These are phyloP conservation scores for Pseudonaja textilis DNA, from an alignment of 2,113 vertebrate genomes.

Conservation along the genomic window DNA sequence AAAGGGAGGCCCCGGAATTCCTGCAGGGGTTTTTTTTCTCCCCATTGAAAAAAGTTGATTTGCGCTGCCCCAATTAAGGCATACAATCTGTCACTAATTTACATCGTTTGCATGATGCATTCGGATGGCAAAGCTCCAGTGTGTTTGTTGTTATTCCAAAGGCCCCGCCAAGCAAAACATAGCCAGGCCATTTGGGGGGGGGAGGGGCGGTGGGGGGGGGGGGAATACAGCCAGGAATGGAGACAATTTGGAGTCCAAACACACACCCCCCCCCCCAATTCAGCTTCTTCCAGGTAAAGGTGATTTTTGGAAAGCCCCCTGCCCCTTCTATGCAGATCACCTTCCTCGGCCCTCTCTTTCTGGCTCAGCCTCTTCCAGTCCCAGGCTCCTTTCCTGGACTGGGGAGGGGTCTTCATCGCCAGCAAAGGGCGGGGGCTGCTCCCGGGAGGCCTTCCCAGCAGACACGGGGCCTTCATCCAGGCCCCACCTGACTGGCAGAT, in stretches of 20 bases:
- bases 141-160: not conserved
- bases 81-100: not conserved
- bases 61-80: not conserved
- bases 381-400: too few species aligned
- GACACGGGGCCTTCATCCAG: not conserved
- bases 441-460: not conserved
- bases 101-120: not conserved
- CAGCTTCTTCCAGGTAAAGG: not conserved
- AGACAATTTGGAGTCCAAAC: not conserved
- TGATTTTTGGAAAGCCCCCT: not conserved
- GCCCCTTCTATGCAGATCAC: rapidly evolving
- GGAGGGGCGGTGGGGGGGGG: too few species aligned
- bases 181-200: not conserved
- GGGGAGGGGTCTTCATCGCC: too few species aligned
- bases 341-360: not conserved
- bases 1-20: not conserved
- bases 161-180: not conserved
- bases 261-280: not conserved
- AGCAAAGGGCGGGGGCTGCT: not conserved
- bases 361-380: not conserved
- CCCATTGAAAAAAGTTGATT: not conserved
- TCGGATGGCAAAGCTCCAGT: not conserved
- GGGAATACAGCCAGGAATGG: not conserved
- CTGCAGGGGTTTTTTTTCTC: not conserved
- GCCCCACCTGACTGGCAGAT: not conserved